A percentile compares a stretch with the other conserved stretches of the same genome.
Evolutionary conservation across 2,888 invertebrate species (phyloP).

Genomic region (Caenorhabditis wallacei): DNA sequence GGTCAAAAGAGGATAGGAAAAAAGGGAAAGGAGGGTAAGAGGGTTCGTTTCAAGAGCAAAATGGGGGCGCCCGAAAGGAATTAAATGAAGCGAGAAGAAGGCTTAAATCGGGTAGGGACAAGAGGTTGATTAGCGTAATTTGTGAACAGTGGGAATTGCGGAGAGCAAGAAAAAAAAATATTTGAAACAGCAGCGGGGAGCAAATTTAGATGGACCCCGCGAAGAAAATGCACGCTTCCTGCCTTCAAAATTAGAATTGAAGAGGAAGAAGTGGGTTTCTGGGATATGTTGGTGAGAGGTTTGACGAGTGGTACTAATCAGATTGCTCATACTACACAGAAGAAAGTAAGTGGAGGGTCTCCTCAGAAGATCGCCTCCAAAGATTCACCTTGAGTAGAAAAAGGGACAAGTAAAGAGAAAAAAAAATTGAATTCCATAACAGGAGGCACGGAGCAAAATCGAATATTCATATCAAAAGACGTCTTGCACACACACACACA

Average conservation of each 20-base stretch:
- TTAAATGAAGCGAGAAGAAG: conserved; percentile 52
- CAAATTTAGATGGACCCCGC: conserved; percentile 9
- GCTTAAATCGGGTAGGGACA: conserved; percentile 43
- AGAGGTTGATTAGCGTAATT: conserved; percentile 59
- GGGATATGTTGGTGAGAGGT: conserved; percentile 43
- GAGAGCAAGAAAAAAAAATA: conserved; percentile 1
- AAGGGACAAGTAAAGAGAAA: background rate
- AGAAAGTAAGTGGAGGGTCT: conserved; percentile 11
- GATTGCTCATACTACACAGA: conserved; percentile 27
- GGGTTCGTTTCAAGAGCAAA: conserved; percentile 57
- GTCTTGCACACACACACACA: conserved; percentile 48
- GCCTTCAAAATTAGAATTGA: conserved; percentile 9
- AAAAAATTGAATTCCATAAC: conserved; percentile 59
- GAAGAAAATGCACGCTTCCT: conserved; percentile 14
- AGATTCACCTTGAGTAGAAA: conserved; percentile 33
- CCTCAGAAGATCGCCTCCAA: conserved; percentile 10
- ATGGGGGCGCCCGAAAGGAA: conserved; percentile 28
- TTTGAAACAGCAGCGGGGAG: conserved; percentile 12
- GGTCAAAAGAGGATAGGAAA: conserved; percentile 12
- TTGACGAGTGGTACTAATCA: conserved; percentile 55
- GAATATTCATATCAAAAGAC: conserved; percentile 64
- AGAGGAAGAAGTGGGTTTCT: conserved; percentile 45
- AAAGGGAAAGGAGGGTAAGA: conserved; percentile 14
- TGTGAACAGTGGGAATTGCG: conserved; percentile 40
- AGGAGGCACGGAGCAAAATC: conserved; percentile 56